These are phyloP conservation scores for Ctenochaetus hawaiiensis DNA, from an alignment of 2,797 vertebrate genomes.

Conservation along the genomic window DNA sequence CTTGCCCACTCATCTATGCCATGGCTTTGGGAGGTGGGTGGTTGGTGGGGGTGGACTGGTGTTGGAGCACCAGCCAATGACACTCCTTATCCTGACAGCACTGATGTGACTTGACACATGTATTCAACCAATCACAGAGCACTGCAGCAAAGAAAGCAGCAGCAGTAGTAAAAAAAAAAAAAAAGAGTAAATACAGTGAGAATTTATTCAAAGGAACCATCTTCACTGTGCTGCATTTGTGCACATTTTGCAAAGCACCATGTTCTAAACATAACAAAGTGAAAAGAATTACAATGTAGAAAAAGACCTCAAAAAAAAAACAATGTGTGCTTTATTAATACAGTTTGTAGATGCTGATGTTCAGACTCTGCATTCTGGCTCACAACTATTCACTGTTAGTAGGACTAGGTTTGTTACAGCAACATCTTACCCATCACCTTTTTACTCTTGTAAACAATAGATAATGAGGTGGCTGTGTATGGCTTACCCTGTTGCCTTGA, in stretches of 20 bases:
- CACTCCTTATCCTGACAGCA: constrained; percentile 51
- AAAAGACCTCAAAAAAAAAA: not conserved
- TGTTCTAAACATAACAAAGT: not conserved
- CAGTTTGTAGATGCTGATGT: not conserved
- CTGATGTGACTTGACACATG: constrained; percentile 77
- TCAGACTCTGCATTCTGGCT: not conserved
- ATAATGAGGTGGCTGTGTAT: not conserved
- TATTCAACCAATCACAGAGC: constrained; percentile 78
- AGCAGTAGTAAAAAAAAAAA: constrained; percentile 40
- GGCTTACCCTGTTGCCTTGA: constrained; percentile 11
- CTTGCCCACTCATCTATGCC: constrained; percentile 60
- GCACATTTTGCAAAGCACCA: constrained; percentile 15
- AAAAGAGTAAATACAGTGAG: constrained; percentile 44
- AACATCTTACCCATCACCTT: not conserved
- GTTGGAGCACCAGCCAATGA: constrained; percentile 74
- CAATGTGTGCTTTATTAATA: not conserved
- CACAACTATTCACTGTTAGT: not conserved
- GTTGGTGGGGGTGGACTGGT: constrained; percentile 49
- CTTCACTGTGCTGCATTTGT: constrained; percentile 36
- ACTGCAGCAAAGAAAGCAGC: constrained; percentile 82
- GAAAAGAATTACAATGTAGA: not conserved
- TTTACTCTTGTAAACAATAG: constrained; percentile 11
- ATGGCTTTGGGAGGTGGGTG: constrained; percentile 48
- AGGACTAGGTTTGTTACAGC: not conserved
- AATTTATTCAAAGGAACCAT: constrained; percentile 39